phyloP scores from a whole-genome alignment of 2,797 vertebrate species.

The Trachops cirrhosus region DNA sequence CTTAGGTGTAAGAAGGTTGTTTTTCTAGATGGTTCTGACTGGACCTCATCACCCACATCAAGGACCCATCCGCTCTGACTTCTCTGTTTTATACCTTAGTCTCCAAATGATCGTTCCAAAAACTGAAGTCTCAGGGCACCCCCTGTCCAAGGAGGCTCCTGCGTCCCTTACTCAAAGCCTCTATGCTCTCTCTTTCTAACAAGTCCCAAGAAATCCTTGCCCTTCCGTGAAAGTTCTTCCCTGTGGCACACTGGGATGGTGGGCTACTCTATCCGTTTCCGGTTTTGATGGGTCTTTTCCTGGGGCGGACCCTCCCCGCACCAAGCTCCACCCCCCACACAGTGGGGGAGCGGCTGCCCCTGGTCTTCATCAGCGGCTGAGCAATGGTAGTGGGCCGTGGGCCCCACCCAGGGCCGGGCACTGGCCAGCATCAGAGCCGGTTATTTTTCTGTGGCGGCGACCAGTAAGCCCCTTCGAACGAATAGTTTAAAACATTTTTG shows the following conservation, averaged over 20 bases:
- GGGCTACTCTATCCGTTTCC: not conserved
- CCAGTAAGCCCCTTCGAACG: not conserved
- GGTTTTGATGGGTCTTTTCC: not conserved
- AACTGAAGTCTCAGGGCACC: not conserved
- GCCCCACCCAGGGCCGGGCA: too few species aligned
- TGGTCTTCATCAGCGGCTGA: not conserved
- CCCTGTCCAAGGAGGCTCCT: not conserved
- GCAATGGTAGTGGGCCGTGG: too few species aligned
- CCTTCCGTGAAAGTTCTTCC: not conserved
- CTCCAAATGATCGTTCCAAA: not conserved
- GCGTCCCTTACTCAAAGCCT: not conserved
- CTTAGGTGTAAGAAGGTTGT: not conserved
- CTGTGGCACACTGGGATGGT: too few species aligned
- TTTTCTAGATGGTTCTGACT: not conserved
- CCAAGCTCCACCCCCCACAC: fast-evolving
- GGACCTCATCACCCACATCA: not conserved
- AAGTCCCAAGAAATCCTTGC: not conserved
- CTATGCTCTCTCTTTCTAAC: not conserved
- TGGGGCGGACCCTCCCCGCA: not conserved
- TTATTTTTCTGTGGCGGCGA: not conserved
- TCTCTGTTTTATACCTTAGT: not conserved
- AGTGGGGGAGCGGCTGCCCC: too few species aligned
- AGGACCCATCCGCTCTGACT: not conserved
- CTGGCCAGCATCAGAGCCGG: not conserved
- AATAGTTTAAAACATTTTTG: not conserved